Conservation (phyloP, 2,797 vertebrate genomes). For the Anguilla pacifica region DNA sequence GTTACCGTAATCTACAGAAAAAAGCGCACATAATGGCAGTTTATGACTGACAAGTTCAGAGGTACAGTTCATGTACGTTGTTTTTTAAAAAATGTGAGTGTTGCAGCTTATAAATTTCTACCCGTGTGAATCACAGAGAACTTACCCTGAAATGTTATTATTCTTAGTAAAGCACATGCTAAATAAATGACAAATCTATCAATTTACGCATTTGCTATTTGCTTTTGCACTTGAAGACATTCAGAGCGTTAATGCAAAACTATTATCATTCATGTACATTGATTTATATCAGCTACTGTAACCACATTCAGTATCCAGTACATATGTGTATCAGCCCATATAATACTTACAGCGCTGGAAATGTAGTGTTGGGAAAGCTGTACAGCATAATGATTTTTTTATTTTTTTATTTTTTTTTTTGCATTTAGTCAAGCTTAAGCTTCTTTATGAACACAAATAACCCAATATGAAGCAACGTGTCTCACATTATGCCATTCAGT, state of each 20-base stretch:
- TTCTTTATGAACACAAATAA: background rate
- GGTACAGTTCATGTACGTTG: background rate
- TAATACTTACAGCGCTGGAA: background rate
- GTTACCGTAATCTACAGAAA: constrained; percentile 26
- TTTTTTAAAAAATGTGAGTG: background rate
- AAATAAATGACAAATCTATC: no score
- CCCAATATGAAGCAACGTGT: background rate
- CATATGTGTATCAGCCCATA: no score
- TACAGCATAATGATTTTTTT: background rate
- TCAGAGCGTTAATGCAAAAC: no score
- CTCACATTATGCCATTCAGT: background rate
- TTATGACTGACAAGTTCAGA: background rate
- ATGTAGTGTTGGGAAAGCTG: background rate
- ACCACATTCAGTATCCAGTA: no score
- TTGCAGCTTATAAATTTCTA: no score
- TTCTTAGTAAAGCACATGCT: no score
- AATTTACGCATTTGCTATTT: no score
- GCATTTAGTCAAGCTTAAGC: background rate
- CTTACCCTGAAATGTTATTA: no score
- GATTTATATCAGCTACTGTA: no score
- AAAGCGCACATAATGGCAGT: background rate
- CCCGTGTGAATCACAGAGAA: no score
- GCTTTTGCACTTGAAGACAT: no score
- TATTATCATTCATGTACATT: no score
- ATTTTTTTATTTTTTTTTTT: background rate